Evolutionary conservation across 2,888 invertebrate species (phyloP), one percentile per base, ranked within the genome.

Genomic region (Platycheirus albimanus): DNA sequence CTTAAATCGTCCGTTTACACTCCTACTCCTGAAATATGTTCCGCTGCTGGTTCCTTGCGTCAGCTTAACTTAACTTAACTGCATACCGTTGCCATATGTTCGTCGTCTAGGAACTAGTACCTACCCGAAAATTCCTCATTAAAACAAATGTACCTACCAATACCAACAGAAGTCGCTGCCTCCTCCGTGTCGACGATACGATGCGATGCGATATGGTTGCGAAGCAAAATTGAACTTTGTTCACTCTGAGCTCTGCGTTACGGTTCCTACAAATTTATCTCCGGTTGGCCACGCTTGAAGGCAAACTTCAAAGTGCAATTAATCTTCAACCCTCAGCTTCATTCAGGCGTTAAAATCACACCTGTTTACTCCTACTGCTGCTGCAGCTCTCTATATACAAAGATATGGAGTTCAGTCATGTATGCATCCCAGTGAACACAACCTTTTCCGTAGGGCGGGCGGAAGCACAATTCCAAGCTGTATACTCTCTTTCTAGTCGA

Each of bases 321-420:
- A 74, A 79, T 74, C 74, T 72, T 66, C 61, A 74, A 63, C 67
- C 74, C 74, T 56, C 63, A 66, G 33, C 54, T 79, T 63, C 47
- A 79, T 69, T 79, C 54, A 69, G 54, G 67, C 72, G 67, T 63
- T 51, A 70, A 54, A 61, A 70, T 51, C 41, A 54, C 76, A 61
- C 47, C 70, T 47, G 38, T 70, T 70, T 58, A 58, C 70, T 19
- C 30, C 52, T 36, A 2, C 13, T 28, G 5, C 24, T 20, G 24
- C 58, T 19, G n/a, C 2, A n/a, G n/a, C n/a, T n/a, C n/a, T n/a
- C n/a, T n/a, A n/a, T n/a, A n/a, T n/a, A n/a, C n/a, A n/a, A n/a
- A n/a, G n/a, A 4, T 20, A 38, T 45, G 45, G 10, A 24, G 10
- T 36, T n/a, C 61, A 30, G 45, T 45, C 45, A 61, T 45, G 45